A percentile compares a stretch with the other conserved stretches of the same genome.
These are phyloP conservation scores for Muscicapa adusta DNA, from an alignment of 2,113 vertebrate genomes.

Conservation along the genomic window DNA sequence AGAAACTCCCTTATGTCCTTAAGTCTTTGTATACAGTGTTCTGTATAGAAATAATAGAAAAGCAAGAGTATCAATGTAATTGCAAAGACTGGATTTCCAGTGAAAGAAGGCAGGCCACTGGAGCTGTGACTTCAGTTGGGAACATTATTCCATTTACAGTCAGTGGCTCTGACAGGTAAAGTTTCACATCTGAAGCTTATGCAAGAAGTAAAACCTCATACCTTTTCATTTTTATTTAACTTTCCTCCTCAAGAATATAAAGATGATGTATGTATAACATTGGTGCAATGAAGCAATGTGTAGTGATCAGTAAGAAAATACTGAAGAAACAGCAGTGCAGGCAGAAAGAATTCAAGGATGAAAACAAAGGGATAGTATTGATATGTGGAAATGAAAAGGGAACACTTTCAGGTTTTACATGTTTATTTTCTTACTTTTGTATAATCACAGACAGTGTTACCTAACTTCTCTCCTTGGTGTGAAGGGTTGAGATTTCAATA, in stretches of 20 bases:
- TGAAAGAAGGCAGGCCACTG: neutral
- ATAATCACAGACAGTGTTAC: neutral
- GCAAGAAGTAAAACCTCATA: neutral
- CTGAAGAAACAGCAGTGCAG: neutral
- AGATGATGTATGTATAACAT: neutral
- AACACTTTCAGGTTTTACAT: neutral
- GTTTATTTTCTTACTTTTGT: neutral
- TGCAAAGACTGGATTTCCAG: neutral
- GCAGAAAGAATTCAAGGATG: neutral
- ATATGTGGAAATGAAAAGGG: neutral
- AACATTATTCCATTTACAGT: neutral
- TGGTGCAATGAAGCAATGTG: neutral
- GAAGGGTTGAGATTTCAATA: neutral
- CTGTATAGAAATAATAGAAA: neutral
- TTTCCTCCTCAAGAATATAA: neutral
- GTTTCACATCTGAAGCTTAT: neutral
- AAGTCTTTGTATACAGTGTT: neutral
- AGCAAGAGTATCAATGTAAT: neutral
- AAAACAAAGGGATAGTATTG: neutral
- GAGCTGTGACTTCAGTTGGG: neutral
- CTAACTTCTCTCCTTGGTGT: neutral
- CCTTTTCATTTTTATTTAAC: neutral
- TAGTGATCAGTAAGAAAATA: neutral
- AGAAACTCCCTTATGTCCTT: neutral
- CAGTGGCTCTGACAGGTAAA: neutral